Evolutionary conservation across 37 sponge, comb jelly and placozoan species (phyloP).

Genomic region (Spongia lamella): DNA sequence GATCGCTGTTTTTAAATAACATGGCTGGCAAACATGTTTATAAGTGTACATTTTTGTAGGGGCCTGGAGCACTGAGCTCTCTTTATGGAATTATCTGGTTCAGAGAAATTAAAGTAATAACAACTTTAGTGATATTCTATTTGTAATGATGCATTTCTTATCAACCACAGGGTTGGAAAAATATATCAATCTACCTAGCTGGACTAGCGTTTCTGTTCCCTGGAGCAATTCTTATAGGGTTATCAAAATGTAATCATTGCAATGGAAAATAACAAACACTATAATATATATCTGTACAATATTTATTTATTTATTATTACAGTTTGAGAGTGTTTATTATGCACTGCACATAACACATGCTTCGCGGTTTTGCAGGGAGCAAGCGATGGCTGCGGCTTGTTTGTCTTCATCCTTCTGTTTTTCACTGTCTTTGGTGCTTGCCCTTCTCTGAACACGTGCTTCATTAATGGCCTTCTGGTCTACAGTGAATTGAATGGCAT

Average conservation of each 20-base stretch:
- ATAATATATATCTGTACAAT: conserved; percentile 1
- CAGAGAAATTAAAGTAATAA: conserved; percentile 79
- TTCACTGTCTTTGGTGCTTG: not conserved
- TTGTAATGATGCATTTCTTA: not conserved
- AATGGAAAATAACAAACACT: not conserved
- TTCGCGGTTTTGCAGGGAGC: conserved; percentile 86
- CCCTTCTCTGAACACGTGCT: conserved; percentile 10
- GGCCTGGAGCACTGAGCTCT: conserved; percentile 75
- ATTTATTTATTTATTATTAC: not conserved
- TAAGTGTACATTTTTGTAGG: conserved; percentile 24
- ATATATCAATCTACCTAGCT: conserved; percentile 47
- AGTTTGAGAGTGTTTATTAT: conserved; percentile 13
- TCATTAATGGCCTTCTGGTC: conserved; percentile 77
- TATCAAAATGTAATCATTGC: conserved; percentile 39
- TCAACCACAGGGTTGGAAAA: conserved; percentile 54
- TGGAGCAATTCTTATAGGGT: conserved; percentile 57
- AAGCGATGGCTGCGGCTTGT: conserved; percentile 57
- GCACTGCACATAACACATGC: conserved; percentile 93
- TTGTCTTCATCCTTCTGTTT: conserved; percentile 18
- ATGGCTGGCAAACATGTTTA: not conserved
- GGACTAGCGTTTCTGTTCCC: conserved; percentile 36
- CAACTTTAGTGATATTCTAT: not conserved
- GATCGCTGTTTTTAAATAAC: no score
- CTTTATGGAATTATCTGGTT: conserved; percentile 73
- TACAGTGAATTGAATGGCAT: conserved; percentile 99